Percentiles rank a stretch among this genome's conserved stretches.
phyloP scores from a whole-genome alignment of 2,888 invertebrate species.

The Eupsilia transversa region DNA sequence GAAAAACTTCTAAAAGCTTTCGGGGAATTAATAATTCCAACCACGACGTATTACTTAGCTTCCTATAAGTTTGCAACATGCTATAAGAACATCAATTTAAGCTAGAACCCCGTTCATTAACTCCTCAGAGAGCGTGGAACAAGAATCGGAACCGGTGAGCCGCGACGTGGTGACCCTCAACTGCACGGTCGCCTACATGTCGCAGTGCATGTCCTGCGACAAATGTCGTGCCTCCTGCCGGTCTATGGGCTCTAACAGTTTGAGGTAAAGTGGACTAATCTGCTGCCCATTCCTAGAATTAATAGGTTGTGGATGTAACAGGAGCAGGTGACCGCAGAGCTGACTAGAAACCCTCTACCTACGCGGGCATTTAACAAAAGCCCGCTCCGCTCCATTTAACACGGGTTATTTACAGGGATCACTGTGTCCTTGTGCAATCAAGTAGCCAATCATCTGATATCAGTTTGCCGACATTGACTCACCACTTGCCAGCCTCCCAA shows the following conservation, averaged over 20 bases:
- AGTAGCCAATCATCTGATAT: neutral
- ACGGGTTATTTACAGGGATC: neutral
- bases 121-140: constrained; percentile 92
- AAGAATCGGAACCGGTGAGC: constrained; percentile 91
- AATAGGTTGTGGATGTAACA: neutral
- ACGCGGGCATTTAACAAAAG: neutral
- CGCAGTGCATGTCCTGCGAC: constrained; percentile 96
- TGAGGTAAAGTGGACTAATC: constrained; percentile 76
- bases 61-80: neutral
- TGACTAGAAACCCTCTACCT: neutral
- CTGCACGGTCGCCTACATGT: constrained; percentile 97
- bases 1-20: neutral
- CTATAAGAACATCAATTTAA: neutral
- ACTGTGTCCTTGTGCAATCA: neutral
- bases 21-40: neutral
- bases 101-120: neutral
- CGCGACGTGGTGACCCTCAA: constrained; percentile 93
- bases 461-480: neutral
- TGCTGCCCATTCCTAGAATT: neutral
- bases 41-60: neutral
- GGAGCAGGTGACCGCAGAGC: neutral
- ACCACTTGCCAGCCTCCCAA: neutral
- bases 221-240: constrained; percentile 96
- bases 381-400: neutral
- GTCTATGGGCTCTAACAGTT: constrained; percentile 95